These are phyloP conservation scores for Gryllus longicercus DNA, from an alignment of 2,888 invertebrate species.

Conservation along the genomic window DNA sequence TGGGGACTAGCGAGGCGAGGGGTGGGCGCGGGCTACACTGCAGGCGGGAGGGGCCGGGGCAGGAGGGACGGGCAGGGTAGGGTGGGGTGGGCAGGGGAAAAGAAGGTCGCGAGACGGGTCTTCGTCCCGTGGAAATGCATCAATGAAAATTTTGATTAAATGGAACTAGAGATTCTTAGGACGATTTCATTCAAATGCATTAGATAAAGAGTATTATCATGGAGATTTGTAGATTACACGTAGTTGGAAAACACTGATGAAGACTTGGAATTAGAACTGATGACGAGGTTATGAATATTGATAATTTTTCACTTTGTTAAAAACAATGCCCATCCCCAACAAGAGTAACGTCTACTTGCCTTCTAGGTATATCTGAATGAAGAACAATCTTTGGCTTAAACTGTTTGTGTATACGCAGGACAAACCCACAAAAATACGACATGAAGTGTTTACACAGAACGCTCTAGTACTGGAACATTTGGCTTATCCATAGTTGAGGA, in stretches of 20 bases:
- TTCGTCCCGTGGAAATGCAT: constrained; percentile 1
- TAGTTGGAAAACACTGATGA: constrained; percentile 17
- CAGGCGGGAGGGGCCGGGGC: not conserved
- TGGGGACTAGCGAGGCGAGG: not conserved
- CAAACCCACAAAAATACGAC: constrained; percentile 17
- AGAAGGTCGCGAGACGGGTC: not conserved
- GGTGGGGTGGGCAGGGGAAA: not conserved
- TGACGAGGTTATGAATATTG: not conserved
- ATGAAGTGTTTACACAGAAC: constrained; percentile 4
- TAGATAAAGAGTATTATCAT: not conserved
- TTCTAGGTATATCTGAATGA: constrained; percentile 17
- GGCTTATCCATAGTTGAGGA: constrained; percentile 4
- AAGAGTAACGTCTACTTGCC: constrained; percentile 2
- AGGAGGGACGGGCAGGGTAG: not conserved
- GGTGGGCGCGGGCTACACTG: not conserved
- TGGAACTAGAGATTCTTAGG: constrained; percentile 1
- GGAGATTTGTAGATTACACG: constrained; percentile 7
- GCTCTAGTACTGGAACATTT: constrained; percentile 4
- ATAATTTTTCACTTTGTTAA: not conserved
- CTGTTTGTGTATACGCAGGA: constrained; percentile 17
- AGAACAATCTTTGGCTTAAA: constrained; percentile 17
- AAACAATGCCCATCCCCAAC: constrained; percentile 4
- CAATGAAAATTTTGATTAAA: constrained; percentile 1
- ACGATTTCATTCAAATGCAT: constrained; percentile 4
- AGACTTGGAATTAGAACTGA: constrained; percentile 7